Conservation (phyloP, 2,888 invertebrate genomes). For the Pterostichus madidus region DNA sequence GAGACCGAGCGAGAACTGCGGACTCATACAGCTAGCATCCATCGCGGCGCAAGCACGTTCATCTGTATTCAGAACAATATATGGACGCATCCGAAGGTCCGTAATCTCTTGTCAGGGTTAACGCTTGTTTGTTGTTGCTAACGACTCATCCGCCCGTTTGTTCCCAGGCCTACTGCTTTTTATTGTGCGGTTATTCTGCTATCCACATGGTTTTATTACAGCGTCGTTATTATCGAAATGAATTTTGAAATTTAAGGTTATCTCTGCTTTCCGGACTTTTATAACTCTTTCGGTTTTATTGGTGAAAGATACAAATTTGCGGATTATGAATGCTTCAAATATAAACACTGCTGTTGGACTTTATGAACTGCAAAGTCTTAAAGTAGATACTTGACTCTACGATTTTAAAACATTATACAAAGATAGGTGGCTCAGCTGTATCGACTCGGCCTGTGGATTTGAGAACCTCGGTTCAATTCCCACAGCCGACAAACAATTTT, state of each 20-base stretch:
- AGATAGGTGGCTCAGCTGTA: too few relatives aligned
- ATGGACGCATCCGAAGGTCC: constrained; percentile 12
- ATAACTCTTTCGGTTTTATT: constrained; percentile 47
- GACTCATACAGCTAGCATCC: background rate
- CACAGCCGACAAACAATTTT: too few relatives aligned
- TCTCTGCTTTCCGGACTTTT: constrained; percentile 54
- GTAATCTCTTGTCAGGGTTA: constrained; percentile 63
- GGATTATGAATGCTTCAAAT: constrained; percentile 1
- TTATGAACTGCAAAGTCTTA: background rate
- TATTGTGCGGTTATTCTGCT: constrained; percentile 56
- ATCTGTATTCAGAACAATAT: constrained; percentile 59
- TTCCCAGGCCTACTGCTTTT: constrained; percentile 52
- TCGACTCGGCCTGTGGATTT: too few relatives aligned
- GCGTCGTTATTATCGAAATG: constrained; percentile 55
- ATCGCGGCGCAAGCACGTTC: constrained; percentile 42
- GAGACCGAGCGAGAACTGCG: background rate
- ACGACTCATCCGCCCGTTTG: constrained; percentile 48
- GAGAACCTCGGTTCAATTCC: too few relatives aligned
- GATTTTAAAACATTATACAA: too few relatives aligned
- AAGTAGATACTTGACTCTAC: background rate
- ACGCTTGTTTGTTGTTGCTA: constrained; percentile 64
- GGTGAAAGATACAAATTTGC: constrained; percentile 24
- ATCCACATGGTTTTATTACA: constrained; percentile 56
- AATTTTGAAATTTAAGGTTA: constrained; percentile 59
- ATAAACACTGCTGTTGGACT: constrained; percentile 18